A percentile compares a stretch with the other conserved stretches of the same genome.
These are phyloP conservation scores for Chaetodon trifascialis DNA, from an alignment of 2,113 vertebrate species.

Conservation along the genomic window DNA sequence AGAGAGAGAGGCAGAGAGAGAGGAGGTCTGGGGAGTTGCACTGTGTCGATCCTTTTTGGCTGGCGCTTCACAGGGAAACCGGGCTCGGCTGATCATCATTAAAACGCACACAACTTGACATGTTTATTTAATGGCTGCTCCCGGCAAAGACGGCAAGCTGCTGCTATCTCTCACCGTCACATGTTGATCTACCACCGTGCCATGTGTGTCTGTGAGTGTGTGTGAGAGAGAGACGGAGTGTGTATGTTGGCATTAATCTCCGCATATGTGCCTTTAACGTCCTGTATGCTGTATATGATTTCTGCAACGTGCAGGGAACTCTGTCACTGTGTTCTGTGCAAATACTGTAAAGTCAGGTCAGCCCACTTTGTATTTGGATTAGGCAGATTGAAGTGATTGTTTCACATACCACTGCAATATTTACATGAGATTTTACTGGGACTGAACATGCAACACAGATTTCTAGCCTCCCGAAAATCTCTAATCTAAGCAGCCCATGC, in stretches of 20 bases:
- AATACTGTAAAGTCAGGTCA: constrained; percentile 43
- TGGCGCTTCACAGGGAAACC: constrained; percentile 79
- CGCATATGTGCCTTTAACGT: constrained; percentile 56
- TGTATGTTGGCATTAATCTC: constrained; percentile 58
- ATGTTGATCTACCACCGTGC: constrained; percentile 81
- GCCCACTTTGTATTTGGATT: constrained; percentile 51
- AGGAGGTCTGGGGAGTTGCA: constrained; percentile 82
- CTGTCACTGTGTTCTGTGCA: constrained; percentile 16
- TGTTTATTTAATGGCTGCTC: constrained; percentile 87
- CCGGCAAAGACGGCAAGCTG: constrained; percentile 83
- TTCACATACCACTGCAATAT: constrained; percentile 48
- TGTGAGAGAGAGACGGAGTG: not conserved
- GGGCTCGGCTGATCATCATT: constrained; percentile 82
- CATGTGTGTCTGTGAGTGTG: constrained; percentile 70
- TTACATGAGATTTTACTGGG: constrained; percentile 48
- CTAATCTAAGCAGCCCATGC: constrained; percentile 61
- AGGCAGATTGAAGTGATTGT: constrained; percentile 49
- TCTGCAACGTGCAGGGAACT: constrained; percentile 9
- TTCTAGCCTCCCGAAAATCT: constrained; percentile 44
- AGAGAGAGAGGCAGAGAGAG: constrained; percentile 34
- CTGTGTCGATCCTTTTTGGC: constrained; percentile 81
- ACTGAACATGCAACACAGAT: constrained; percentile 41
- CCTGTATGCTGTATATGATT: constrained; percentile 23
- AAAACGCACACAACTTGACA: constrained; percentile 84
- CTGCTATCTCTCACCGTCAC: constrained; percentile 82